A percentile compares a stretch with the other conserved stretches of the same genome.
phyloP scores from a whole-genome alignment of 1,140 invertebrate species.

The Orius insidiosus region DNA sequence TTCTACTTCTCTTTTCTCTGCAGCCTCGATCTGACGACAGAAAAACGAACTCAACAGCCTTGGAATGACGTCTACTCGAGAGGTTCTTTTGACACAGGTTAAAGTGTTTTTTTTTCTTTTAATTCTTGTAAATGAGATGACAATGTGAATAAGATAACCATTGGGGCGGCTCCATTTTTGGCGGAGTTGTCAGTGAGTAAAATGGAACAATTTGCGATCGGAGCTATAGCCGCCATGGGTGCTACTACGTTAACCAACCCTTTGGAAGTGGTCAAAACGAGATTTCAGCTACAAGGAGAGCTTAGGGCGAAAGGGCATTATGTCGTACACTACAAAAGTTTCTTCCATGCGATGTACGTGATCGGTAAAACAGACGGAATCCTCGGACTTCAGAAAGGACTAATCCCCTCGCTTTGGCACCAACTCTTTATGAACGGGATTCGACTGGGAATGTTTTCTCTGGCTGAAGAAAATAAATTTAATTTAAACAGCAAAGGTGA shows the following conservation, averaged over 20 bases:
- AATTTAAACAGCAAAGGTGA: constrained; percentile 11
- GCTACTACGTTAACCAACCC: constrained; percentile 50
- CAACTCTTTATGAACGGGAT: constrained; percentile 51
- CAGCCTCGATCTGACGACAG: too few species aligned
- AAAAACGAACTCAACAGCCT: too few species aligned
- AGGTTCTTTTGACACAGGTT: too few species aligned
- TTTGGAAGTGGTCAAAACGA: constrained; percentile 74
- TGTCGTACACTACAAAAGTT: constrained; percentile 36
- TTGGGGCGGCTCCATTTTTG: too few species aligned
- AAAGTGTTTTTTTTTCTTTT: too few species aligned
- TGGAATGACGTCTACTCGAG: too few species aligned
- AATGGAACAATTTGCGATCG: constrained; percentile 33
- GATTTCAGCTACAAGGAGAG: constrained; percentile 79
- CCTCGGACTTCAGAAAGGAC: constrained; percentile 55
- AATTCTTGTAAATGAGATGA: too few species aligned
- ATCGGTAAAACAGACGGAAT: constrained; percentile 45
- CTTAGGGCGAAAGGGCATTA: constrained; percentile 47
- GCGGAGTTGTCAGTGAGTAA: too few species aligned
- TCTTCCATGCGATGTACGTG: constrained; percentile 44
- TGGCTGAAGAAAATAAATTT: constrained; percentile 12
- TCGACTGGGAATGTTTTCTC: constrained; percentile 54
- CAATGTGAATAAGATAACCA: too few species aligned
- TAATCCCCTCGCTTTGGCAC: constrained; percentile 63
- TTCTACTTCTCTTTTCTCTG: too few species aligned
- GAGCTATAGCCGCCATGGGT: constrained; percentile 38